Evolutionary conservation across 1,140 invertebrate species (phyloP).

Genomic region (Drosophila arizonae): DNA sequence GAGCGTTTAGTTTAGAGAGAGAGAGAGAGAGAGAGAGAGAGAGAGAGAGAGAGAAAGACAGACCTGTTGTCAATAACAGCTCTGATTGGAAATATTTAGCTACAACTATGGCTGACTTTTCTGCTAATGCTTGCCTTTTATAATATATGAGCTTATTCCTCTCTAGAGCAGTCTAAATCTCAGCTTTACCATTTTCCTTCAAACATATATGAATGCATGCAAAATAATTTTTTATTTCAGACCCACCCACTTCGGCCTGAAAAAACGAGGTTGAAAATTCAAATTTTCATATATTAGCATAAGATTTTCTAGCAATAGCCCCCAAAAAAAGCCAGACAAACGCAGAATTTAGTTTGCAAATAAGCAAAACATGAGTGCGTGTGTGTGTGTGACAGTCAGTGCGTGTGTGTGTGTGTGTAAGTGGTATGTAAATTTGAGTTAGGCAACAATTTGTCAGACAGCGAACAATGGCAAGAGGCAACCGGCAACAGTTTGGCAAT

Average conservation of each 20-base stretch:
- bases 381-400: slow-evolving; percentile 4
- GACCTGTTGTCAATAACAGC: too few relatives aligned
- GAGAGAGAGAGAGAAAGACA: too few relatives aligned
- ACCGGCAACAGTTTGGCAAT: slow-evolving; percentile 57
- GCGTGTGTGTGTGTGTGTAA: slow-evolving; percentile 11
- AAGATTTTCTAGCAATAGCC: slow-evolving; percentile 38
- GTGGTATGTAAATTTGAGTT: slow-evolving; percentile 53
- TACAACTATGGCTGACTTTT: too few relatives aligned
- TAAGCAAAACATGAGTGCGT: slow-evolving; percentile 34
- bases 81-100: not conserved
- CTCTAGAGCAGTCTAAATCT: too few relatives aligned
- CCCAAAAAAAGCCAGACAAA: slow-evolving; percentile 34
- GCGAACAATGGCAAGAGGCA: slow-evolving; percentile 46
- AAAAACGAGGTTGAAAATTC: slow-evolving; percentile 16
- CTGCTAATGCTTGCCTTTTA: too few relatives aligned
- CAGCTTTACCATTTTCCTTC: too few relatives aligned
- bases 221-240: too few relatives aligned
- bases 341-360: slow-evolving; percentile 71
- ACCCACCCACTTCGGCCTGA: not conserved
- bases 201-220: too few relatives aligned
- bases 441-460: slow-evolving; percentile 69
- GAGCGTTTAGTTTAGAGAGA: too few relatives aligned
- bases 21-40: too few relatives aligned
- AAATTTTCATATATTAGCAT: slow-evolving; percentile 59
- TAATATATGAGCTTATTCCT: too few relatives aligned